Evolutionary conservation across 2,888 invertebrate species (phyloP), one percentile per base, ranked within the genome.

Genomic region (Drosophila sordidula): DNA sequence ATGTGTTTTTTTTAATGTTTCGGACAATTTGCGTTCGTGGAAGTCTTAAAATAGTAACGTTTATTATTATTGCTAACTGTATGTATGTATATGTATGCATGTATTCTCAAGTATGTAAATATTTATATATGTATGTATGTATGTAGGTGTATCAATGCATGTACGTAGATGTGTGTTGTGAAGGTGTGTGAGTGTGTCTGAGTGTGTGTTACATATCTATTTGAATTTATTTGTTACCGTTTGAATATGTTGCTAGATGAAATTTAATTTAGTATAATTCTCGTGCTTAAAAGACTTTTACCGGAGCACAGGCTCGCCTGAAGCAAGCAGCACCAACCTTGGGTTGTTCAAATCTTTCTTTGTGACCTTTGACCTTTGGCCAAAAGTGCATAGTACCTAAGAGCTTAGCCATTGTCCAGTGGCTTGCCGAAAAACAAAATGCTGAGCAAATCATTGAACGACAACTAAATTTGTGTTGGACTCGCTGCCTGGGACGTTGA

Each of bases 401-500:
- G 59, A 50, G 63, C 58, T 66, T 57, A 55, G 38, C 44, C 76
- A 59, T 54, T 38, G 47, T 90, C 84, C 68, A 90, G 69, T 69
- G 87, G 80, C 71, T 90, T 90, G 69, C 90, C 90, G 74, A 90
- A 90, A 86, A 90, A 90, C 59, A 90, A 89, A 78, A 90, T 90
- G 78, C 89, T 90, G 63, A 90, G 84, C 90, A 90, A 90, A 89
- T 90, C 90, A 79, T 90, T 90, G 75, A 90, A 90, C 83, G 90
- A 90, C 88, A 90, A 90, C 90, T 90, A 90, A 80, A 90, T 90
- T 80, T 90, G 90, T 79, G 90, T 89, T 50, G 90, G 79, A 88
- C 81, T 88, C 47, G 82, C 76, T 50, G 89, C 83, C 78, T 85
- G 83, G 42, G 90, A 83, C 0, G 77, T 55, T 51, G 88, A 75